Percentiles rank a stretch among this genome's conserved stretches.
Evolutionary conservation across 2,113 vertebrate species (phyloP).

Genomic region (Bubalus kerabau): DNA sequence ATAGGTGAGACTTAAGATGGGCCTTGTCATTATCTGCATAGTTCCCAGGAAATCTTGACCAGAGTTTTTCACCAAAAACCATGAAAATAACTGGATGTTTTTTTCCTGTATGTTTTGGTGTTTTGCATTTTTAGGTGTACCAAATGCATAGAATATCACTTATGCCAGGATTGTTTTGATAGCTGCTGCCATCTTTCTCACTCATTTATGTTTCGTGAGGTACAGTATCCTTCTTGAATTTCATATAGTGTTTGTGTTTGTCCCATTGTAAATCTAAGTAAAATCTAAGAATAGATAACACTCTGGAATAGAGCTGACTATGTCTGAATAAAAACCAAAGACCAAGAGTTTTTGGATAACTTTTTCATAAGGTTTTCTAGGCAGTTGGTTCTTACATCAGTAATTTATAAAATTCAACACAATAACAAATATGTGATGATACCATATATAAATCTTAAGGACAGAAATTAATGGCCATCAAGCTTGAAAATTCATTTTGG

Average conservation of each 20-base stretch:
- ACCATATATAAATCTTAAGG: background rate
- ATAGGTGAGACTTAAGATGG: background rate
- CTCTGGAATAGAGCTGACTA: background rate
- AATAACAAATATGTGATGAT: background rate
- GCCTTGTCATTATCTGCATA: background rate
- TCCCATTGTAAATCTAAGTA: background rate
- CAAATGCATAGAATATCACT: constrained; percentile 76
- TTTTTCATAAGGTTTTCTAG: background rate
- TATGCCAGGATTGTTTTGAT: constrained; percentile 78
- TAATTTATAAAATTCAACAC: background rate
- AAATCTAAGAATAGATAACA: background rate
- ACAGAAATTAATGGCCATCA: background rate
- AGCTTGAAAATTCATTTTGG: background rate
- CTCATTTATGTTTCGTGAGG: constrained; percentile 74
- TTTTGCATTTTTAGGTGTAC: constrained; percentile 73
- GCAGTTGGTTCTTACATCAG: background rate
- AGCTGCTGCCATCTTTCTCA: constrained; percentile 68
- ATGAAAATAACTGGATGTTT: background rate
- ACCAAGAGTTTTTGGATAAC: background rate
- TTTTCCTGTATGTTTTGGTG: background rate
- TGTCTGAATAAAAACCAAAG: background rate
- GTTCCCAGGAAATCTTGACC: background rate
- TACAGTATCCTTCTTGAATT: constrained; percentile 51
- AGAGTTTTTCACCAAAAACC: background rate
- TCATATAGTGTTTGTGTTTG: background rate